Evolutionary conservation across 2,888 invertebrate genomes (phyloP).

Genomic region (Caenorhabditis imperialis): DNA sequence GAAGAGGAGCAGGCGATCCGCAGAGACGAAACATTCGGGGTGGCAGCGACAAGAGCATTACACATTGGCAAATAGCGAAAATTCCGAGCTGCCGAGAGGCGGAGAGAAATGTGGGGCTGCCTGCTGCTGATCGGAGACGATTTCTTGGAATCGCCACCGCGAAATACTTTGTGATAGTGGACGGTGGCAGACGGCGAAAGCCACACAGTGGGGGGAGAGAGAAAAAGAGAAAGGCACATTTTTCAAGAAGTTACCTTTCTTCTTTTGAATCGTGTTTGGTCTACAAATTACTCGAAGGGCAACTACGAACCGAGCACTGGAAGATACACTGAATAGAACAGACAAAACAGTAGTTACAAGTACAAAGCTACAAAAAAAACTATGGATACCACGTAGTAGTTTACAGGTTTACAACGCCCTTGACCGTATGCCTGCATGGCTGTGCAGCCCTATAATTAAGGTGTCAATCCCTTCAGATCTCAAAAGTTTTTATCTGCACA

Average conservation of each 20-base stretch:
- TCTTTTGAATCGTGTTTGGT: no score
- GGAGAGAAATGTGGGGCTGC: conserved; percentile 38
- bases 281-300: no score
- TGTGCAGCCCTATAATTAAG: conserved; percentile 44
- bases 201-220: conserved; percentile 26
- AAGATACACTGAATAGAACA: no score
- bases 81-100: conserved; percentile 34
- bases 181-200: conserved; percentile 38
- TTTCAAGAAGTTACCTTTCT: no score
- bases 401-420: no score
- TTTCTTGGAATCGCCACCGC: conserved; percentile 42
- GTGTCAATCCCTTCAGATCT: conserved; percentile 29
- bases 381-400: no score
- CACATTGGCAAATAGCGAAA: conserved; percentile 53
- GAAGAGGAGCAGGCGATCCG: conserved; percentile 37
- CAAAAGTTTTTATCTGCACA: no score
- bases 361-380: no score
- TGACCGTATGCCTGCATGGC: no score
- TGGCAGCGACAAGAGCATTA: conserved; percentile 55
- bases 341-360: no score
- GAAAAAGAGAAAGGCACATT: conserved; percentile 12
- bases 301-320: no score
- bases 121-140: conserved; percentile 50
- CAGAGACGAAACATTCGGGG: conserved; percentile 47
- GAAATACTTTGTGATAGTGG: conserved; percentile 41